phyloP scores from a whole-genome alignment of 1,140 invertebrate species.

The Sinonovacula constricta region DNA sequence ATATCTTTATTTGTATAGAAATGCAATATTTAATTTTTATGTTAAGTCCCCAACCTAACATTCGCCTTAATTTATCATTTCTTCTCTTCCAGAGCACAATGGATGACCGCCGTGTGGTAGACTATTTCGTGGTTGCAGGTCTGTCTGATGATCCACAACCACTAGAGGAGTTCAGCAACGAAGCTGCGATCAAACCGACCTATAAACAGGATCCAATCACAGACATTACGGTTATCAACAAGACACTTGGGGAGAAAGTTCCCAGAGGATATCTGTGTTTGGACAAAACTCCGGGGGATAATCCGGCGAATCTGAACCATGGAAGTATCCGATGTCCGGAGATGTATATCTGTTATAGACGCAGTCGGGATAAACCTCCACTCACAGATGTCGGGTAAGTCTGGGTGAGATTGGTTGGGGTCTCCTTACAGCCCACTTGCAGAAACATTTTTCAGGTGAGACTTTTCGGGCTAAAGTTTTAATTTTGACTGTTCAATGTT shows the following conservation, averaged over 20 bases:
- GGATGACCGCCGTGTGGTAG: conserved; percentile 81
- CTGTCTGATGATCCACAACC: conserved; percentile 86
- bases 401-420: no score
- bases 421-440: no score
- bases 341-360: conserved; percentile 94
- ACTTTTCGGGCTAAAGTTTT: no score
- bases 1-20: no score
- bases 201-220: conserved; percentile 92
- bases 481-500: no score
- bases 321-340: conserved; percentile 95
- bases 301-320: conserved; percentile 95
- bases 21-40: no score
- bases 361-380: conserved; percentile 96
- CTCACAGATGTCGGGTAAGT: conserved; percentile 98
- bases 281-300: conserved; percentile 89
- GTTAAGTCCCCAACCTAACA: no score
- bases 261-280: conserved; percentile 85
- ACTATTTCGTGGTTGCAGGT: conserved; percentile 99
- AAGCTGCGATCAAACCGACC: conserved; percentile 86
- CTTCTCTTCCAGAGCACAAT: no score
- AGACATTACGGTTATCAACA: conserved; percentile 95
- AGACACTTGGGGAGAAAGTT: conserved; percentile 89
- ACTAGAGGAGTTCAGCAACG: conserved; percentile 91
- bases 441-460: no score
- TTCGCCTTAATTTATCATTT: no score